A percentile compares a stretch with the other conserved stretches of the same genome.
phyloP scores from a whole-genome alignment of 2,888 invertebrate species.

The Zaprionus bogoriensis region DNA sequence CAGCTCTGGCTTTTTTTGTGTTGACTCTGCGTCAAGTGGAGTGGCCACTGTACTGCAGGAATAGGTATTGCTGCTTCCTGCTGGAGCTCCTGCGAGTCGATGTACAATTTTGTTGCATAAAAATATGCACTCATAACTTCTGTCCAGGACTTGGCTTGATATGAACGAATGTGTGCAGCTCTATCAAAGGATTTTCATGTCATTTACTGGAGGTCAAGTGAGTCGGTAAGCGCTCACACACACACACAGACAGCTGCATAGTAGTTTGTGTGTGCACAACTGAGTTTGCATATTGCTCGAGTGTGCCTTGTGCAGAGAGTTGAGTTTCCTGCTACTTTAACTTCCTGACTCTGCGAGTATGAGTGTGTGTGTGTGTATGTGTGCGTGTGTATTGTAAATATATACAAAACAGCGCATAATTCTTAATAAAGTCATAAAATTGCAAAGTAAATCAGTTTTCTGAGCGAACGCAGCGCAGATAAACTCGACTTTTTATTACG shows the following conservation, averaged over 20 bases:
- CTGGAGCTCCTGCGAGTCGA: constrained; percentile 12
- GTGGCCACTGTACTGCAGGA: neutral
- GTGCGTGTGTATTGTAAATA: constrained; percentile 54
- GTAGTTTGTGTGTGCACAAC: constrained; percentile 17
- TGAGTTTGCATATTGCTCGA: constrained; percentile 36
- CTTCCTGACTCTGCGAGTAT: constrained; percentile 26
- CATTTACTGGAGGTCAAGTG: constrained; percentile 67
- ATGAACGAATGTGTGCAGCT: constrained; percentile 63
- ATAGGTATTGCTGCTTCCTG: neutral
- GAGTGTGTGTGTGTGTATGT: constrained; percentile 13
- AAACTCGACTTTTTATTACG: constrained; percentile 65
- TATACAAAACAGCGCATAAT: constrained; percentile 68
- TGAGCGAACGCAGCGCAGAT: constrained; percentile 52
- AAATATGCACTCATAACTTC: constrained; percentile 65
- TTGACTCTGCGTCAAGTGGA: neutral
- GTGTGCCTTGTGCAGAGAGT: constrained; percentile 14
- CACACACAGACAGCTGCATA: neutral
- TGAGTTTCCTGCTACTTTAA: constrained; percentile 45
- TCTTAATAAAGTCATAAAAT: constrained; percentile 72
- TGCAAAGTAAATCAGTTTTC: constrained; percentile 68
- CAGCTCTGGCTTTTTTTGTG: too few relatives aligned
- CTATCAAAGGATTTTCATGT: constrained; percentile 70
- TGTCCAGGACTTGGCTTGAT: constrained; percentile 54
- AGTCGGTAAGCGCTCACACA: constrained; percentile 23
- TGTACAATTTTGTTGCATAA: constrained; percentile 57